phyloP scores from a whole-genome alignment of 2,113 vertebrate genomes.

The Lipotes vexillifer region DNA sequence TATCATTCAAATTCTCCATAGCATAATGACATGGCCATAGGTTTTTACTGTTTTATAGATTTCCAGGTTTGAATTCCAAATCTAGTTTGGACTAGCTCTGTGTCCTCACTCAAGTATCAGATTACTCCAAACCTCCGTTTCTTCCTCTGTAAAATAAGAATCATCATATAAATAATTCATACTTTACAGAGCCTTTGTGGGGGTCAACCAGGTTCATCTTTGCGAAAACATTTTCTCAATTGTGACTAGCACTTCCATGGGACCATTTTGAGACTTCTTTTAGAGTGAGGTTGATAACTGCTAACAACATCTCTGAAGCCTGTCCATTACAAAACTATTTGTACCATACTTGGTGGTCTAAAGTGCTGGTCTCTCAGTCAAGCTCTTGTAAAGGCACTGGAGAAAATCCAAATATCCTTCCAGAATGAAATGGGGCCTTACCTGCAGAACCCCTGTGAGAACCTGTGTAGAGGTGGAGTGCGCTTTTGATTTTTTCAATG shows the following conservation, averaged over 20 bases:
- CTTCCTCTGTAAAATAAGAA: background rate
- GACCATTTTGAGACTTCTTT: background rate
- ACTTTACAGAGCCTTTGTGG: background rate
- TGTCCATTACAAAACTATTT: background rate
- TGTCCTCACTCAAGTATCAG: background rate
- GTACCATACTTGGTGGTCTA: background rate
- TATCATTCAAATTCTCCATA: background rate
- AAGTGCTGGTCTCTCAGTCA: background rate
- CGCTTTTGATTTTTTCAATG: background rate
- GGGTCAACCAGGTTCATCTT: background rate
- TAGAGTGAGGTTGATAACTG: background rate
- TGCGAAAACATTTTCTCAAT: background rate
- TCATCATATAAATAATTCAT: background rate
- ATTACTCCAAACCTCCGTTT: background rate
- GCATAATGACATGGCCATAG: background rate
- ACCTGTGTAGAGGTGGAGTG: no score
- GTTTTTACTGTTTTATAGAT: background rate
- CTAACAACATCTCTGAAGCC: background rate
- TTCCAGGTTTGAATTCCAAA: background rate
- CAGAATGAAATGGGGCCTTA: background rate
- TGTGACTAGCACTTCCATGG: no score
- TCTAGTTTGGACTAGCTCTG: background rate
- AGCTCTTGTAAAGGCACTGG: background rate
- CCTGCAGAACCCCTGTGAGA: background rate
- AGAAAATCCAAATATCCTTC: background rate